Percentiles rank a stretch among this genome's conserved stretches.
phyloP scores from a whole-genome alignment of 1,140 invertebrate genomes.

The Ooceraea biroi region DNA sequence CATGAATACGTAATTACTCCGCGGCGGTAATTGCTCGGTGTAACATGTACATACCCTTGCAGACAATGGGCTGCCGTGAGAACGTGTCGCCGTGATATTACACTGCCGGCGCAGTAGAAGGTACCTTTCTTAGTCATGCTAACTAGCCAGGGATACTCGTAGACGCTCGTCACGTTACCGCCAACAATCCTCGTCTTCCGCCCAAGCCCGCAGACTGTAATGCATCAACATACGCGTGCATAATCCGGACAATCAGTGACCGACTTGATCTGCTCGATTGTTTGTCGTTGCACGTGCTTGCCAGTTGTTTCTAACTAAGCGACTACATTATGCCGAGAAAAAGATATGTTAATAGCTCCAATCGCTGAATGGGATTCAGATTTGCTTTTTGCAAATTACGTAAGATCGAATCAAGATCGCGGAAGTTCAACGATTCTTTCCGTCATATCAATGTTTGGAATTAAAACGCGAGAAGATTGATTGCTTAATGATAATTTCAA shows the following conservation, averaged over 20 bases:
- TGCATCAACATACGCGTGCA: background rate
- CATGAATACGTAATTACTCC: background rate
- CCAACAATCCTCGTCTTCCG: constrained; percentile 91
- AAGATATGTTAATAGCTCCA: too few relatives aligned
- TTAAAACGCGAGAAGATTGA: too few relatives aligned
- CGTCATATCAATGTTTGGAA: too few relatives aligned
- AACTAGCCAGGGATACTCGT: constrained; percentile 93
- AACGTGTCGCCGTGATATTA: constrained; percentile 88
- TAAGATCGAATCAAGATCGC: too few relatives aligned
- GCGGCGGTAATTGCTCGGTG: background rate
- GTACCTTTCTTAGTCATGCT: constrained; percentile 89
- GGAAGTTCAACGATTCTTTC: too few relatives aligned
- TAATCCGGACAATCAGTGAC: background rate
- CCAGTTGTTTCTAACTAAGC: background rate
- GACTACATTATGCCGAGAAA: too few relatives aligned
- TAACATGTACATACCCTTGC: constrained; percentile 85
- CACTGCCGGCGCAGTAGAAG: constrained; percentile 91
- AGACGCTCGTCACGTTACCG: constrained; percentile 89
- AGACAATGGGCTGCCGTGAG: constrained; percentile 89
- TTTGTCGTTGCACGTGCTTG: background rate
- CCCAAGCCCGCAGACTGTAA: constrained; percentile 89
- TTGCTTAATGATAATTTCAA: too few relatives aligned
- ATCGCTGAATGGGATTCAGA: too few relatives aligned
- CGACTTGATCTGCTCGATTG: background rate
- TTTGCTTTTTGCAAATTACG: too few relatives aligned